Conservation (phyloP, 2,797 vertebrate species). For the Hemitrygon akajei region DNA sequence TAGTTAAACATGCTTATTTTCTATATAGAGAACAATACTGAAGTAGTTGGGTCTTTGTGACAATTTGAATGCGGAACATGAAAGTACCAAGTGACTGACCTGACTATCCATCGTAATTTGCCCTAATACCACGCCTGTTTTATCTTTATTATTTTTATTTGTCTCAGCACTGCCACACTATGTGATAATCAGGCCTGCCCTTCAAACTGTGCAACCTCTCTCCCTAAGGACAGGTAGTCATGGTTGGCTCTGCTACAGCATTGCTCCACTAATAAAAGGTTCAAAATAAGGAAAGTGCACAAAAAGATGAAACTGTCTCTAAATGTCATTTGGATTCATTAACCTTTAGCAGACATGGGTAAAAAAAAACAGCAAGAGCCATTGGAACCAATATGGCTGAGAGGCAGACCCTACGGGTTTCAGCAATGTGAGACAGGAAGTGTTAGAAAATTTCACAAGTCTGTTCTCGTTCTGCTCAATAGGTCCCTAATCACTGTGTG, state of each 20-base stretch:
- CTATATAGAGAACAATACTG: background rate
- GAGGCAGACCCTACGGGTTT: background rate
- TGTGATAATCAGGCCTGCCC: slow-evolving; percentile 2
- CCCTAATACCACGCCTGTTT: background rate
- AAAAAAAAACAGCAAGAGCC: background rate
- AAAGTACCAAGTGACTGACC: background rate
- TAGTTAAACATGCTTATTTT: background rate
- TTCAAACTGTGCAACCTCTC: slow-evolving; percentile 12
- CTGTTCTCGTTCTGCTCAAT: background rate
- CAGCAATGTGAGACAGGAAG: background rate
- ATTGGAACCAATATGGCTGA: background rate
- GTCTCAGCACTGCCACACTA: background rate
- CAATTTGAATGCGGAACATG: background rate
- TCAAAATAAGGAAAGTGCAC: background rate
- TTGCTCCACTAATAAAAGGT: slow-evolving; percentile 24
- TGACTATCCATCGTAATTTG: background rate
- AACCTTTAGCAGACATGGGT: background rate
- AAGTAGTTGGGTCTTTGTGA: background rate
- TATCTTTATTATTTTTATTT: slow-evolving; percentile 28
- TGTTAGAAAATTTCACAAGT: background rate
- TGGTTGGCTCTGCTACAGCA: background rate
- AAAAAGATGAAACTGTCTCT: background rate
- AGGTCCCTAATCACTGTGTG: background rate
- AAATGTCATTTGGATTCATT: slow-evolving; percentile 15
- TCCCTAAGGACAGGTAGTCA: slow-evolving; percentile 17